These are phyloP conservation scores for Meda fulgida DNA, from an alignment of 2,797 vertebrate species.

Conservation along the genomic window DNA sequence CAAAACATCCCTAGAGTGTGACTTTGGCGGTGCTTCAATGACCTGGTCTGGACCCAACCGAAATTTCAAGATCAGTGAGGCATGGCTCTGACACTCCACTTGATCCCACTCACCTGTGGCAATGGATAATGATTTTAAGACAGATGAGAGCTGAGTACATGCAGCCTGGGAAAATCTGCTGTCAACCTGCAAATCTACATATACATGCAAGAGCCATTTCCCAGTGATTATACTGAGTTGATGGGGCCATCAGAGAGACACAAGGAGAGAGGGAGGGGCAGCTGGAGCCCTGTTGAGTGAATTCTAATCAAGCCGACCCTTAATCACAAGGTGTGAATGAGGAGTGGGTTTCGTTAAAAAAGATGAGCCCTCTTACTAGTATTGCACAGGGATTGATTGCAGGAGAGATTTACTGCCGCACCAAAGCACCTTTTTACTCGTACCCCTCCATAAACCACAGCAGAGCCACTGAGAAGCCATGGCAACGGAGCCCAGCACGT, in stretches of 20 bases:
- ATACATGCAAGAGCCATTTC: conserved; percentile 32
- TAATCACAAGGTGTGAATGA: conserved; percentile 60
- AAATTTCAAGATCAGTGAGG: background rate
- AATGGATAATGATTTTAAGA: conserved; percentile 12
- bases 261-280: background rate
- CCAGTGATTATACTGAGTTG: conserved; percentile 29
- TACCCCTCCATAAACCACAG: conserved; percentile 50
- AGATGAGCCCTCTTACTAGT: conserved; percentile 54
- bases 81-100: background rate
- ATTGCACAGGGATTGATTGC: conserved; percentile 59
- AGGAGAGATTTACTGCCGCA: conserved; percentile 56
- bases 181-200: conserved; percentile 21
- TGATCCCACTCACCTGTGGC: conserved; percentile 7
- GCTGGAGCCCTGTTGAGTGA: background rate
- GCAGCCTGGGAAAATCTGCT: background rate
- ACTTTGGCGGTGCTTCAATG: background rate
- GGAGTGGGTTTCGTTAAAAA: conserved; percentile 46
- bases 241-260: conserved; percentile 29
- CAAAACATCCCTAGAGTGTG: background rate
- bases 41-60: background rate
- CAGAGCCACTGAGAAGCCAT: conserved; percentile 34
- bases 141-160: conserved; percentile 9
- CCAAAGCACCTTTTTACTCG: conserved; percentile 50
- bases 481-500: conserved; percentile 21
- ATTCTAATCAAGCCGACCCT: conserved; percentile 53